Evolutionary conservation across 2,888 invertebrate species (phyloP), one percentile per base, ranked within the genome.

Genomic region (Agrochola lota): DNA sequence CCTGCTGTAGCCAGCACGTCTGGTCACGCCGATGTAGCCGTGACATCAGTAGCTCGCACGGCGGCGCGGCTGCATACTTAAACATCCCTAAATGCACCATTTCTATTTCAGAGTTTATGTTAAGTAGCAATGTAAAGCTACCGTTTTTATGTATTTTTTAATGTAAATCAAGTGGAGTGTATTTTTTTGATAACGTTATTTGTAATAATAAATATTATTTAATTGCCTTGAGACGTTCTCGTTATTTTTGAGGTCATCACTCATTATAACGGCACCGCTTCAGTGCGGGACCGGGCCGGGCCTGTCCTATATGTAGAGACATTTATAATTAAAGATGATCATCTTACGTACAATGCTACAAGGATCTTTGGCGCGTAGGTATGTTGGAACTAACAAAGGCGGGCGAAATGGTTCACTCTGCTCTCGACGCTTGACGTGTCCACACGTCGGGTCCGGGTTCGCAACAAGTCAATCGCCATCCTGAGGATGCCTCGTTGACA

Each of bases 21-120:
- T 73, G 91, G 90, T 6, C 78, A 91, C 6, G 80, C 77, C n/a
- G 43, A 6, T 26, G 12, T 20, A 20, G 35, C 30, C 15, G 23
- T 26, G 23, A 43, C 43, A n/a, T 11, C 30, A 35, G 90, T 84
- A 74, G 90, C 89, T n/a, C 5, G 26, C 17, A 78, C 17, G 8
- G 52, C 46, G 12, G 7, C 8, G 7, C 20, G 9, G 8, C 23
- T 46, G 17, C 23, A 23, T 78, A 35, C 30, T 30, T 4, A 26
- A 78, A 43, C 12, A 63, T 35, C 7, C 20, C 5, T 35, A 46
- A 46, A 46, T 80, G 20, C 49, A 67, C 26, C 1, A 17, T 20
- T 67, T 52, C 7, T 55, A 35, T 55, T 57, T 64, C 7, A 64
- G 1, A 80, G 46, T 55, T 49, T 49, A 57, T 79, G 26, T 46